Conservation (phyloP, 2,113 vertebrate genomes). For the Ochotona princeps region DNA sequence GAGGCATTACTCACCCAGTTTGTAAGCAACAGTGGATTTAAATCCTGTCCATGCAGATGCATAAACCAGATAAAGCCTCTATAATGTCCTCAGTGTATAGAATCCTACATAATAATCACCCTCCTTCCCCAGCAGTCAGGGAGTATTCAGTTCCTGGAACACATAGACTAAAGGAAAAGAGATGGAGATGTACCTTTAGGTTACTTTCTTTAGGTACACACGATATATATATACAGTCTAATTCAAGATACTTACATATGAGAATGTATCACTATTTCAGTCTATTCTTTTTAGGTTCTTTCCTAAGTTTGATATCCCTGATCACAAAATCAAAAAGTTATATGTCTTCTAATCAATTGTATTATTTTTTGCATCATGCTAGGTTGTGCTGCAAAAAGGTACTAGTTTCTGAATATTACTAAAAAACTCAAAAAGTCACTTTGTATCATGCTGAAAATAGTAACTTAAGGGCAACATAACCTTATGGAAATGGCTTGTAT, state of each 20-base stretch:
- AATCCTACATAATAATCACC: no score
- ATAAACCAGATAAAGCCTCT: no score
- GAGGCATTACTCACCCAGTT: no score
- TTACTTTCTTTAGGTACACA: neutral
- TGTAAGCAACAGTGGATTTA: no score
- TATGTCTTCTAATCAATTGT: constrained; percentile 70
- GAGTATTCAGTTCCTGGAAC: no score
- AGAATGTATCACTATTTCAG: neutral
- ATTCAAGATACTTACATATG: neutral
- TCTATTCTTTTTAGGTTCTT: constrained; percentile 31
- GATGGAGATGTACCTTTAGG: no score
- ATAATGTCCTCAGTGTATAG: no score
- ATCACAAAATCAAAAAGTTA: constrained; percentile 32
- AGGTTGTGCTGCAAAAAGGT: constrained; percentile 55
- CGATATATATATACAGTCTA: constrained; percentile 4
- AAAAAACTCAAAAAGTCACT: constrained; percentile 64
- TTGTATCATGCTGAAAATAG: constrained; percentile 25
- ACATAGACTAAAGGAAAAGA: neutral
- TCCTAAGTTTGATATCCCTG: constrained; percentile 26
- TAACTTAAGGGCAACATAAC: constrained; percentile 40
- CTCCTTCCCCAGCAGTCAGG: no score
- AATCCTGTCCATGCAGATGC: no score
- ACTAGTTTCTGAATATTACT: constrained; percentile 46
- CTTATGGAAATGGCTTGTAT: constrained; percentile 57
- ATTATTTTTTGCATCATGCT: constrained; percentile 59